Evolutionary conservation across 1,140 invertebrate genomes (phyloP).

Genomic region (Melanaphis sacchari): DNA sequence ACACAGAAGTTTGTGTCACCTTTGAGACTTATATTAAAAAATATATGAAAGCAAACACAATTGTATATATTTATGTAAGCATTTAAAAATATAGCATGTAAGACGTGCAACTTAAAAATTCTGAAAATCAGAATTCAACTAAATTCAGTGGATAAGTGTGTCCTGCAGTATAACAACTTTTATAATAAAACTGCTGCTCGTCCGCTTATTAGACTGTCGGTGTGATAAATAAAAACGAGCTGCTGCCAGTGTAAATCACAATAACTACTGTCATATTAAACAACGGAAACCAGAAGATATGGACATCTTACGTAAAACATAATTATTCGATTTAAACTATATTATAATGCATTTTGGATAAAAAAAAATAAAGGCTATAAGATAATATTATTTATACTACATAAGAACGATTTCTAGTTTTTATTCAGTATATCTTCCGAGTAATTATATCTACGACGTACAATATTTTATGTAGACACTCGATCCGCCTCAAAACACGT

Average conservation of each 20-base stretch:
- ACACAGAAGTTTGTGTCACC: no score
- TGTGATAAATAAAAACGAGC: not conserved
- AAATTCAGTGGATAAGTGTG: not conserved
- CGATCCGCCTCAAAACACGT: not conserved
- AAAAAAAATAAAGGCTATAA: not conserved
- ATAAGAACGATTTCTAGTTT: not conserved
- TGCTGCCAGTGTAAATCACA: not conserved
- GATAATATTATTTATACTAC: no score
- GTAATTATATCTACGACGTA: not conserved
- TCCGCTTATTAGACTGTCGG: no score
- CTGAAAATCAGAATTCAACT: not conserved
- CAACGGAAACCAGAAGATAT: not conserved
- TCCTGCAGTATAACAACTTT: no score
- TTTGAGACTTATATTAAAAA: no score
- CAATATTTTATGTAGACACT: not conserved
- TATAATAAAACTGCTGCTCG: no score
- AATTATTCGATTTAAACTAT: not conserved
- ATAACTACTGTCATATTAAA: not conserved
- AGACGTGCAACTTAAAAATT: not conserved
- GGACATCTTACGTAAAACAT: not conserved
- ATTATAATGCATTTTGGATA: not conserved
- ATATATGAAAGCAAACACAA: not conserved
- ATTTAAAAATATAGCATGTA: not conserved
- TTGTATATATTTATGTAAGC: not conserved
- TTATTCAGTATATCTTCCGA: not conserved